These are phyloP conservation scores for Mycetomoellerius zeteki DNA, from an alignment of 1,140 invertebrate species.

Conservation along the genomic window DNA sequence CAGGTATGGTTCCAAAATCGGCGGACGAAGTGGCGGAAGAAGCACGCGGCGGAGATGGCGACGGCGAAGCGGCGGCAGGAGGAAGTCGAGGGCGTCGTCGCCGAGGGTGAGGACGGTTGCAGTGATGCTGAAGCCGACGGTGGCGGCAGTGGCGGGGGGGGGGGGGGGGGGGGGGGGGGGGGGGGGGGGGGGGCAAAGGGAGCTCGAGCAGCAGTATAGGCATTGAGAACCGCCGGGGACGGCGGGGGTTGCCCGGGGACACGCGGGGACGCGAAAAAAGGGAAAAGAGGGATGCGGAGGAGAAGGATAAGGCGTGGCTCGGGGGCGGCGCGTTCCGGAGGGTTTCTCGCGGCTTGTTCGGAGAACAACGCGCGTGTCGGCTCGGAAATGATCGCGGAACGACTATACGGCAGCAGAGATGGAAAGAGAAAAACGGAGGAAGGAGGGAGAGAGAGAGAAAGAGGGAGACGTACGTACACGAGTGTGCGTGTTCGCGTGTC, in stretches of 20 bases:
- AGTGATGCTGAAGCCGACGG: constrained; percentile 89
- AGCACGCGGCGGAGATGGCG: constrained; percentile 99
- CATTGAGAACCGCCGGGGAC: constrained; percentile 79
- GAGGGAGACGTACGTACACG: neutral
- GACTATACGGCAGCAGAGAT: constrained; percentile 15
- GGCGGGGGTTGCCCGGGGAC: constrained; percentile 75
- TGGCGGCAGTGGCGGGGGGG: constrained; percentile 91
- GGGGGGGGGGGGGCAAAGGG: no score
- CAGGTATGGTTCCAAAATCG: constrained; percentile 99
- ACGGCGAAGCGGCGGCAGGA: constrained; percentile 98
- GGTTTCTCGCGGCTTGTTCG: constrained; percentile 57
- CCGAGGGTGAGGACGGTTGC: constrained; percentile 90
- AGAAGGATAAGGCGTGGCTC: constrained; percentile 64
- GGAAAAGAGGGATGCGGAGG: constrained; percentile 53
- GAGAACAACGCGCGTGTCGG: constrained; percentile 56
- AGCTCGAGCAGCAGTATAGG: constrained; percentile 87
- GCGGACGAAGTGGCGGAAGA: constrained; percentile 99
- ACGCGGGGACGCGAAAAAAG: constrained; percentile 67
- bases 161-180: no score
- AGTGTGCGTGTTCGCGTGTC: constrained; percentile 23
- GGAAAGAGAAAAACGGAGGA: constrained; percentile 12
- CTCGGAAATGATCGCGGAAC: constrained; percentile 58
- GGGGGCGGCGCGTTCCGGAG: constrained; percentile 48
- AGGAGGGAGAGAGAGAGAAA: constrained; percentile 25
- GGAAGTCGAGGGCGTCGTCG: constrained; percentile 93